phyloP scores from a whole-genome alignment of 2,797 vertebrate species.

The Spinus pinus region DNA sequence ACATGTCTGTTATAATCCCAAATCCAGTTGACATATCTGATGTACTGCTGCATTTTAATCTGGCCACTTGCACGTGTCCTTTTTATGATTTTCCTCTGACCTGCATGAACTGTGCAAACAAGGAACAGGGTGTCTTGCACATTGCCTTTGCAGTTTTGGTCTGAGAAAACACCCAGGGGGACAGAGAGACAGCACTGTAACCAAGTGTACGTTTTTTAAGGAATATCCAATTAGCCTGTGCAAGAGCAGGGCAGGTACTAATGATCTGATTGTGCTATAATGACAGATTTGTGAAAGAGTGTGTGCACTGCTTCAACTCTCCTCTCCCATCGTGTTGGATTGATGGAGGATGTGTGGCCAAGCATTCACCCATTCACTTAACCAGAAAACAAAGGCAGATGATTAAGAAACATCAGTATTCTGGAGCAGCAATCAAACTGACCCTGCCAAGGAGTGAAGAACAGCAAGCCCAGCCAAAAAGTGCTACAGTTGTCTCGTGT shows the following conservation, averaged over 20 bases:
- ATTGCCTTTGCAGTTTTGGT: background rate
- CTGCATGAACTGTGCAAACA: background rate
- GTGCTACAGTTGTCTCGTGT: background rate
- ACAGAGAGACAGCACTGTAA: background rate
- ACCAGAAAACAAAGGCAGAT: slow-evolving; percentile 50
- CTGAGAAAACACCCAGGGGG: background rate
- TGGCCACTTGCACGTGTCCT: background rate
- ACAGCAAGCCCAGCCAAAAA: background rate
- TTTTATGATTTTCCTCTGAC: background rate
- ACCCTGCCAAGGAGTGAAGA: slow-evolving; percentile 14
- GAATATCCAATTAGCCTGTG: background rate
- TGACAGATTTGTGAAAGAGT: background rate
- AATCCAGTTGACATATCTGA: slow-evolving; percentile 13
- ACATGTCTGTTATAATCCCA: slow-evolving; percentile 34
- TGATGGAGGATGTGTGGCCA: background rate
- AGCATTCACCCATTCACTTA: slow-evolving; percentile 31
- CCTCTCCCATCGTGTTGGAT: background rate
- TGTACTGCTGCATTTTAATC: background rate
- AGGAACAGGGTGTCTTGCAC: background rate
- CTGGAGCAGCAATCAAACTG: slow-evolving; percentile 26
- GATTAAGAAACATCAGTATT: slow-evolving; percentile 56
- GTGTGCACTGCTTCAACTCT: background rate
- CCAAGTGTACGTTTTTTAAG: background rate
- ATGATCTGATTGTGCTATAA: background rate
- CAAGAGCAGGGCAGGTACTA: background rate